These are phyloP conservation scores for Leucophenga maculata DNA, from an alignment of 2,888 invertebrate species.

Conservation along the genomic window DNA sequence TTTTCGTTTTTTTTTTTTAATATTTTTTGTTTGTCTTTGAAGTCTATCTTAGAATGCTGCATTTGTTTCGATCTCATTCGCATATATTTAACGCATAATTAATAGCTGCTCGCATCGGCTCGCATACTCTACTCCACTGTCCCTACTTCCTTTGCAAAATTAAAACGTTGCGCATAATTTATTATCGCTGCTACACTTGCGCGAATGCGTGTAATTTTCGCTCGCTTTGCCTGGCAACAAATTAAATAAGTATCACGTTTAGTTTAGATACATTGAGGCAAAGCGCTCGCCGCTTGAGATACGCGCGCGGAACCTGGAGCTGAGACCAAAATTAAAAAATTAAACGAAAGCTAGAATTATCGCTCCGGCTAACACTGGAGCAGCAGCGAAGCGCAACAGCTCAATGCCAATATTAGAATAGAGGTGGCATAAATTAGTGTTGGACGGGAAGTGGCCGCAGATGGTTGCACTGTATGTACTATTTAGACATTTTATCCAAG, in stretches of 20 bases:
- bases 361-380: not conserved
- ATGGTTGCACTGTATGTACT: not conserved
- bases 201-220: slow-evolving; percentile 40
- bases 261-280: slow-evolving; percentile 7
- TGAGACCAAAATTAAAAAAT: not conserved
- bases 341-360: not conserved
- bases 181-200: slow-evolving; percentile 34
- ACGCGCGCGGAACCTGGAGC: not conserved
- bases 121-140: not conserved
- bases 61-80: slow-evolving; percentile 28
- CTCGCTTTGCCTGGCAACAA: not conserved
- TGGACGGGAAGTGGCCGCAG: not conserved
- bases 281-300: not conserved
- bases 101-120: slow-evolving; percentile 17
- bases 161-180: slow-evolving; percentile 66
- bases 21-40: not conserved
- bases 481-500: too few species aligned
- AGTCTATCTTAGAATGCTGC: not conserved
- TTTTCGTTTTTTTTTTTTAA: not conserved
- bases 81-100: slow-evolving; percentile 41
- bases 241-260: slow-evolving; percentile 13
- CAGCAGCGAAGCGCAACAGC: not conserved
- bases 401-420: not conserved
- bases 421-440: not conserved
- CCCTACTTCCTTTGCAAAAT: slow-evolving; percentile 55